Evolutionary conservation across 2,888 invertebrate species (phyloP), one percentile per base, ranked within the genome.

Genomic region (Agrochola lychnidis): DNA sequence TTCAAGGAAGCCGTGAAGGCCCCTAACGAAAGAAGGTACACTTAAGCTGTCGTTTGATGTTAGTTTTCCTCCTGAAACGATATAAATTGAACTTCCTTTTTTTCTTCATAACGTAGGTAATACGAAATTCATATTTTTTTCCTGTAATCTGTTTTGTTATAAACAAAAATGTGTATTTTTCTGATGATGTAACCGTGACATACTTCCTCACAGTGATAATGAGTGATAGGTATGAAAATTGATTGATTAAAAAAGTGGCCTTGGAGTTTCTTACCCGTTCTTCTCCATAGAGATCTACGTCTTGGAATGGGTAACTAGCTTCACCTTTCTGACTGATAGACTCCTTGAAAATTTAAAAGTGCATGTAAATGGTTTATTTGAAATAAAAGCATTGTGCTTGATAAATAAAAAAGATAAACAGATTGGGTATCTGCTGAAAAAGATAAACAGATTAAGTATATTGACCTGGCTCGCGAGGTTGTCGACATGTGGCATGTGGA

Each of bases 1-100:
- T 74, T 48, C 40, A 62, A 64, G 12, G 12, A 61, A 63, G 19
- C 57, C 5, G 1, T 22, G 30, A 79, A 76, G 16, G 53, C 40
- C 36, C 61, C 56, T 45, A 12, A 14, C 25, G 30, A 45, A 45
- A 25, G 16, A n/a, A 66, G 10, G 66, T 36, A 67, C 61, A 56
- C 66, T 79, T 79, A 56, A 45, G 53, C 61, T 67, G 25, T 42
- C 78, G 76, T 79, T 79, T 79, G 78, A 81, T 79, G 76, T 81
- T 22, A 67, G n/a, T 61, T 74, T 53, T 61, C 19, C 14, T 61
- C 30, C 16, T 56, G 48, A 48, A 81, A 61, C 61, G 53, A 66
- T 81, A 48, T 56, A 74, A 66, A 75, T 62, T 75, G 12, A 56
- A 48, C 30, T 62, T 62, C n/a, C n/a, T 42, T 62, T 78, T 78